phyloP scores from a whole-genome alignment of 2,113 vertebrate genomes.

The Eonycteris spelaea region DNA sequence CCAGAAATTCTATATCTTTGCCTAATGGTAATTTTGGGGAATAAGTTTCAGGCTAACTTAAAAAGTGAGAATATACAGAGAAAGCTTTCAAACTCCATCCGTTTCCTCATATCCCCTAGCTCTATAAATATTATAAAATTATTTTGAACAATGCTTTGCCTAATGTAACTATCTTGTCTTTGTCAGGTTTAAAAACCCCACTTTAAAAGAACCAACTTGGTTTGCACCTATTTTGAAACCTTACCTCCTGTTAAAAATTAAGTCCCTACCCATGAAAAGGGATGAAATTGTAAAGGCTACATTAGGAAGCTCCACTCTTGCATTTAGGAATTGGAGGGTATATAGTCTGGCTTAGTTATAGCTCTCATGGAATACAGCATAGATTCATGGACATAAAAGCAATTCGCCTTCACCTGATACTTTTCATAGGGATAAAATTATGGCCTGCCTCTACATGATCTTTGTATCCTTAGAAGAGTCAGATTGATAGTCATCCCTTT shows the following conservation, averaged over 20 bases:
- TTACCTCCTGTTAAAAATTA: not conserved
- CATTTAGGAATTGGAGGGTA: not conserved
- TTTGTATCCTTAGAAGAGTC: not conserved
- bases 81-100: not conserved
- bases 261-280: not conserved
- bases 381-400: not conserved
- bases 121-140: not conserved
- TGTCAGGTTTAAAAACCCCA: not conserved
- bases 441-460: not conserved
- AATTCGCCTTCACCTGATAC: not conserved
- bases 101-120: not conserved
- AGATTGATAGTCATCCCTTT: not conserved
- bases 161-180: not conserved
- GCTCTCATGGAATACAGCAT: not conserved
- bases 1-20: not conserved
- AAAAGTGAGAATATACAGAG: not conserved
- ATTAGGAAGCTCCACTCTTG: not conserved
- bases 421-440: not conserved
- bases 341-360: not conserved
- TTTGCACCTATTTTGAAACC: not conserved
- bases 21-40: not conserved
- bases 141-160: not conserved
- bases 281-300: not conserved
- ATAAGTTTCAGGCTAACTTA: not conserved
- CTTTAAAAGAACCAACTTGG: not conserved